Evolutionary conservation across 1,140 invertebrate species (phyloP).

Genomic region (Drosophila kohkoa): DNA sequence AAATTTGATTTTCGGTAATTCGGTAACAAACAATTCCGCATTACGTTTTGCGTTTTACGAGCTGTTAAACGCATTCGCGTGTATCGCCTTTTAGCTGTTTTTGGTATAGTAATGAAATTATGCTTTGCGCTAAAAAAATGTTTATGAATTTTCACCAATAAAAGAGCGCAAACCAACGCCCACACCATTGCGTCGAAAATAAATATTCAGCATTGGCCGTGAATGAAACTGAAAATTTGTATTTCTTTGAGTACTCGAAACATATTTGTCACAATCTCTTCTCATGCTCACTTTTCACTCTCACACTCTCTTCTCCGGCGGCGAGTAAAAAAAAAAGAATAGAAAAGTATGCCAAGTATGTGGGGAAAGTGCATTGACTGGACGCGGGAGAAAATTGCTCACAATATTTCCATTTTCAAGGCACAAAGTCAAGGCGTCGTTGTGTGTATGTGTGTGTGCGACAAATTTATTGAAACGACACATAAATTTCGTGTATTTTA

Average conservation of each 20-base stretch:
- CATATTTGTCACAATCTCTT: conserved; percentile 10
- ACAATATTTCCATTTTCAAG: conserved; percentile 31
- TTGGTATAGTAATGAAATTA: conserved; percentile 44
- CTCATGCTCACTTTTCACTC: not conserved
- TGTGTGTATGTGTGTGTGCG: not conserved
- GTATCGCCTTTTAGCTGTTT: conserved; percentile 28
- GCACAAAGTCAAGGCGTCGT: conserved; percentile 65
- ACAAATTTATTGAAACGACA: conserved; percentile 30
- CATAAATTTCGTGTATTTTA: conserved; percentile 8
- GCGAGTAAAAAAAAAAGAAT: conserved; percentile 10
- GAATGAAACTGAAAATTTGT: conserved; percentile 59
- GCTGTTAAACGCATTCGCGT: conserved; percentile 59
- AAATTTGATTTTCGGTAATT: conserved; percentile 27
- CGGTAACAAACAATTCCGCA: conserved; percentile 9
- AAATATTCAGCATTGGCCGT: conserved; percentile 53
- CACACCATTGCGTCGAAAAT: conserved; percentile 23
- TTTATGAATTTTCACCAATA: conserved; percentile 59
- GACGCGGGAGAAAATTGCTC: not conserved
- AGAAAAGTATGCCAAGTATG: not conserved
- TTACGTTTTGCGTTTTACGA: conserved; percentile 53
- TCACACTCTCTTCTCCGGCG: conserved; percentile 8
- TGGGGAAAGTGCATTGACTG: conserved; percentile 69
- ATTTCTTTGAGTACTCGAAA: conserved; percentile 19
- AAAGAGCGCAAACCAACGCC: conserved; percentile 37
- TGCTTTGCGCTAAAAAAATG: conserved; percentile 46